Evolutionary conservation across 2,888 invertebrate genomes (phyloP).

Genomic region (Drosophila histrio): DNA sequence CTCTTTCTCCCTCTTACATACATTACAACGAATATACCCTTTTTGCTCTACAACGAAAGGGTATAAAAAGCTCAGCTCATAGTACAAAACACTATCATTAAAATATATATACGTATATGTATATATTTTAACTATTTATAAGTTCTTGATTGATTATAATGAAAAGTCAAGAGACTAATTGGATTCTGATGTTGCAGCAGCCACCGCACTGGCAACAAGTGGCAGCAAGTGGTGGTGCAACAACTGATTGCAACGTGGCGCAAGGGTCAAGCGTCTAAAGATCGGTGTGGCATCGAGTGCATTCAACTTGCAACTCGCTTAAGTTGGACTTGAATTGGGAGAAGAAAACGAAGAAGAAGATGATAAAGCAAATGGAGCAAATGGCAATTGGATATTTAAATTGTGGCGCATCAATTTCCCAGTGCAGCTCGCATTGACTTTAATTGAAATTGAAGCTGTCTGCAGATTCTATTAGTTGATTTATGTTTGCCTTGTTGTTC

Average conservation of each 20-base stretch:
- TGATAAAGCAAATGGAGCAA: slow-evolving; percentile 45
- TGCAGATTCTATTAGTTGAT: slow-evolving; percentile 77
- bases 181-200: background rate
- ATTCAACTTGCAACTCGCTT: slow-evolving; percentile 38
- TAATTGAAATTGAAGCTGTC: slow-evolving; percentile 79
- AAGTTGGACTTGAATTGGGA: background rate
- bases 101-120: too few species aligned
- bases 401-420: slow-evolving; percentile 72
- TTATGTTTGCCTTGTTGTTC: slow-evolving; percentile 28
- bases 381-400: slow-evolving; percentile 69
- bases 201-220: background rate
- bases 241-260: slow-evolving; percentile 23
- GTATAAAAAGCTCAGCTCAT: too few species aligned
- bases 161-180: slow-evolving; percentile 17
- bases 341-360: background rate
- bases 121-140: background rate
- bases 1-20: too few species aligned
- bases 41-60: too few species aligned
- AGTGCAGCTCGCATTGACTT: slow-evolving; percentile 50
- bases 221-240: background rate
- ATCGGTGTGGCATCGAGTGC: slow-evolving; percentile 46
- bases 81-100: too few species aligned
- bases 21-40: too few species aligned
- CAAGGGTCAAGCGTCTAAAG: slow-evolving; percentile 56
- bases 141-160: background rate